Evolutionary conservation across 2,113 vertebrate genomes (phyloP), one percentile per base, ranked within the genome.

Genomic region (Oryzias curvinotus): DNA sequence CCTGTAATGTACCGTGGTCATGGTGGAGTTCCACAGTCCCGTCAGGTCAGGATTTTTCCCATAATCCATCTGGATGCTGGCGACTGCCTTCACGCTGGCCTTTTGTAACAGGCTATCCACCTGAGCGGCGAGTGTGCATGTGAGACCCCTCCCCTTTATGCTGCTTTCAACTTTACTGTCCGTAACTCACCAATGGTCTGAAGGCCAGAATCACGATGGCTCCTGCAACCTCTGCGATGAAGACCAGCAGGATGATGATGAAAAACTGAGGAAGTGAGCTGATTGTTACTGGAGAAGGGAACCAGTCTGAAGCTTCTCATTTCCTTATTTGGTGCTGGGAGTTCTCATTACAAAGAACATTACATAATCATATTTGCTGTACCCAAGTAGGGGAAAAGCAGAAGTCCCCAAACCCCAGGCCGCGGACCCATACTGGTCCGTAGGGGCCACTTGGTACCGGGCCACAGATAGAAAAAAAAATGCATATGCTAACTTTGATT

Each of bases 171-270:
- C 36, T 36, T 8, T 36, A 36, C 36, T 36, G 36, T 12, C 10
- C 10, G 8, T 12, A 3, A 77, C 92, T 91, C 71, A 95, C 94
- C 82, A 92, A 5, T 0, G 90, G 87, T 62, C 89, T 92, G 81
- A 94, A 94, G 0, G 88, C 91, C 76, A 93, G 50, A 62, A 95
- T 77, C 56, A 93, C 88, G 12, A 94, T 77, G 0, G 92, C 93
- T 42, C 92, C 92, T 3, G 89, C 89, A 1, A 94, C 78, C 80
- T 94, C 91, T 0, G 86, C 93, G 19, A 93, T 83, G 83, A 95
- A 94, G 57, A 95, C 87, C 61, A 93, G 48, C 80, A 94, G 65
- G 47, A 93, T 69, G 5, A 94, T 88, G 67, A 89, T 54, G 30
- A 93, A 94, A 62, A 94, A 94, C 93, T 95, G 26, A 21, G 42